Percentiles rank a stretch among this genome's conserved stretches.
phyloP scores from a whole-genome alignment of 2,113 vertebrate genomes.

The Numenius arquata region DNA sequence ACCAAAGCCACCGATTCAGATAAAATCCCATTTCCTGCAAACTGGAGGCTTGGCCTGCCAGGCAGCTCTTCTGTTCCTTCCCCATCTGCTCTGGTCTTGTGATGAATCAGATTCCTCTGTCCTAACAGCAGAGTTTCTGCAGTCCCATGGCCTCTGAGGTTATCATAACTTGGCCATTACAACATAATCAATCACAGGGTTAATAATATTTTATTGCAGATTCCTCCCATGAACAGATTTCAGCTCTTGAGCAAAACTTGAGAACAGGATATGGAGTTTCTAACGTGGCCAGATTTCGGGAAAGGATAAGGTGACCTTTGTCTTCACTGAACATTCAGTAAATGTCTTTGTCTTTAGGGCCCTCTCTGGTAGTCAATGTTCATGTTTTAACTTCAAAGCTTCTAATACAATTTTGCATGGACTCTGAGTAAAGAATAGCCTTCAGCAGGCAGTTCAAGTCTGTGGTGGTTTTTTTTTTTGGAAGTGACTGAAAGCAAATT shows the following conservation, averaged over 20 bases:
- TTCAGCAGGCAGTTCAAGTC: slow-evolving; percentile 10
- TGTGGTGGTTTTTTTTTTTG: neutral
- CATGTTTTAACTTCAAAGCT: slow-evolving; percentile 35
- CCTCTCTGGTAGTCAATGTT: neutral
- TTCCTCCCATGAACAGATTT: neutral
- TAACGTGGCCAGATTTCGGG: neutral
- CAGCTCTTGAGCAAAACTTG: neutral
- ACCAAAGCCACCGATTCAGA: neutral
- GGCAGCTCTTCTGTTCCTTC: neutral
- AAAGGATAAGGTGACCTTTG: slow-evolving; percentile 32
- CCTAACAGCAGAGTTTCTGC: neutral
- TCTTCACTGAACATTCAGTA: slow-evolving; percentile 19
- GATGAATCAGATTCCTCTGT: neutral
- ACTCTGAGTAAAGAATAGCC: slow-evolving; percentile 37
- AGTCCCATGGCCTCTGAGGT: neutral
- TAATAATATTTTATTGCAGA: neutral
- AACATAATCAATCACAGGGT: neutral
- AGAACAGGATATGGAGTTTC: neutral
- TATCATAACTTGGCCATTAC: neutral
- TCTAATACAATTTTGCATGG: slow-evolving; percentile 39
- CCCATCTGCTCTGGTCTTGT: neutral
- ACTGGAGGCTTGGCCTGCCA: neutral
- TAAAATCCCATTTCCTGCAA: slow-evolving; percentile 24
- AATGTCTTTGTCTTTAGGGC: slow-evolving; percentile 48
- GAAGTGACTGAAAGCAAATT: slow-evolving; percentile 14